A percentile compares a stretch with the other conserved stretches of the same genome.
Conservation (phyloP, 2,113 vertebrate species). For the Bubo scandiacus region DNA sequence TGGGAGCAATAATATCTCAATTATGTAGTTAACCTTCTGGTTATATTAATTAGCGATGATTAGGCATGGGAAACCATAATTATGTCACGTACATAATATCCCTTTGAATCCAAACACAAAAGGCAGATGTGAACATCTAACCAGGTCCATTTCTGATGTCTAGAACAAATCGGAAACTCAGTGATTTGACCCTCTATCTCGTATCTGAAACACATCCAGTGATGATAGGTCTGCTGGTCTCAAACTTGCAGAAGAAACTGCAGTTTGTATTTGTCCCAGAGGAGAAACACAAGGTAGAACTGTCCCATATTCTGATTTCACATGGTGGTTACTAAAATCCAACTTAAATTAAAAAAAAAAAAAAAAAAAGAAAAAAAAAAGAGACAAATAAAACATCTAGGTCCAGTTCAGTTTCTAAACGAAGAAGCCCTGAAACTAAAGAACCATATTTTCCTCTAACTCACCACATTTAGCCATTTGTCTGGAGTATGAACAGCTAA, state of each 20-base stretch:
- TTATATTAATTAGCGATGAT: conserved; percentile 63
- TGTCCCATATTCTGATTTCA: neutral
- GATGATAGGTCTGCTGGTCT: neutral
- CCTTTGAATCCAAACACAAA: conserved; percentile 39
- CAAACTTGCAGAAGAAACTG: neutral
- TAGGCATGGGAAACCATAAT: conserved; percentile 43
- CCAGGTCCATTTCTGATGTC: neutral
- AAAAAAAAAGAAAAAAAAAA: neutral
- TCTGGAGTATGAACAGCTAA: neutral
- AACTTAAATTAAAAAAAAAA: neutral
- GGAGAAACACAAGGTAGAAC: neutral
- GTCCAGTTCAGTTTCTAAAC: neutral
- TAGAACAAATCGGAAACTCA: neutral
- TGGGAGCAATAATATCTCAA: conserved; percentile 45
- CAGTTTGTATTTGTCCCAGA: neutral
- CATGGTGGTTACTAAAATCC: neutral
- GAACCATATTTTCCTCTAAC: neutral
- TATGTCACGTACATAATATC: conserved; percentile 7
- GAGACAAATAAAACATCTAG: neutral
- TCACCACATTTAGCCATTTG: neutral
- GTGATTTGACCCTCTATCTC: neutral
- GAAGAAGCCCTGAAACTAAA: neutral
- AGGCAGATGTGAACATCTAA: neutral
- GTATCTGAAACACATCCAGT: neutral
- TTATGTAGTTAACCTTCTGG: conserved; percentile 64